Conservation (phyloP, 2,797 vertebrate genomes). For the Catostomus latipinnis region DNA sequence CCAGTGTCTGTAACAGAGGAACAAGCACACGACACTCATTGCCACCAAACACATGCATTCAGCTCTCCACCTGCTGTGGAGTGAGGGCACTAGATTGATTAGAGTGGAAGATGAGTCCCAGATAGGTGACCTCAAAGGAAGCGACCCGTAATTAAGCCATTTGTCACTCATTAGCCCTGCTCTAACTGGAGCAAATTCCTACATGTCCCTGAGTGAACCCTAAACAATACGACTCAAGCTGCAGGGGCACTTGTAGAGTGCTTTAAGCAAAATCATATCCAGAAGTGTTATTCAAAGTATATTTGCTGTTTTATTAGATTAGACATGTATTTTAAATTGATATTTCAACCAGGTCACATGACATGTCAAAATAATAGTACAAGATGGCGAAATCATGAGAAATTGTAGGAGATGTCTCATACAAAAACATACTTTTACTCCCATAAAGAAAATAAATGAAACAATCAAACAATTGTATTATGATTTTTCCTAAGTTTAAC, state of each 20-base stretch:
- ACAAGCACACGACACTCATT: background rate
- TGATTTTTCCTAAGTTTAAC: no score
- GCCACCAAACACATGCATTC: background rate
- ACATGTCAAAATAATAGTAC: no score
- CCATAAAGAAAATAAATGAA: no score
- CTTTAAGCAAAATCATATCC: background rate
- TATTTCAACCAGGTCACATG: no score
- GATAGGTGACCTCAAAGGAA: conserved; percentile 72
- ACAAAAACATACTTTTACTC: no score
- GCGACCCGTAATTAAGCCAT: conserved; percentile 74
- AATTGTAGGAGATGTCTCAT: no score
- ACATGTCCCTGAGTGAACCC: conserved; percentile 62
- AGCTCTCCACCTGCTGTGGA: conserved; percentile 24
- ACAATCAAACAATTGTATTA: no score
- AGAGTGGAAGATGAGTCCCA: conserved; percentile 67
- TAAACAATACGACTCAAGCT: conserved; percentile 56
- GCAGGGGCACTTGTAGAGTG: conserved; percentile 63
- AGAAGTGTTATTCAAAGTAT: background rate
- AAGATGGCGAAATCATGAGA: no score
- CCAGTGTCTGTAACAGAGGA: background rate
- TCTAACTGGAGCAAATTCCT: conserved; percentile 72
- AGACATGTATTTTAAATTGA: no score
- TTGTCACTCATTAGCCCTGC: conserved; percentile 67
- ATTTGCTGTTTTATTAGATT: no score
- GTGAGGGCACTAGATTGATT: conserved; percentile 63